Evolutionary conservation across 2,888 invertebrate genomes (phyloP).

Genomic region (Metallyticus violacea): DNA sequence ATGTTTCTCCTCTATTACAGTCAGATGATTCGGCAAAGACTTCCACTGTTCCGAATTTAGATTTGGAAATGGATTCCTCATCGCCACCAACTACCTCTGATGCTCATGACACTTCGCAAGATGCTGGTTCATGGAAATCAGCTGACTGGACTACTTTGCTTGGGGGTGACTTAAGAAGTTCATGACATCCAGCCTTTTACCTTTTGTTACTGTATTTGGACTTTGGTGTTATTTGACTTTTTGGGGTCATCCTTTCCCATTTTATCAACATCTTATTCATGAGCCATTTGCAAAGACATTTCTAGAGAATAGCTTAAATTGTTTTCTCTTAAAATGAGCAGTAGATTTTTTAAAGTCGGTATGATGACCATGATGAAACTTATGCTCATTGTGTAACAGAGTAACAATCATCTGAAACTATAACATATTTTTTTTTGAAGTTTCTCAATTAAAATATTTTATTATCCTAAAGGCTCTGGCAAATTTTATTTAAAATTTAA

Average conservation of each 20-base stretch:
- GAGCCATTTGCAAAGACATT: neutral
- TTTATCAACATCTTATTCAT: neutral
- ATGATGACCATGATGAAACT: neutral
- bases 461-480: neutral
- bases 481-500: neutral
- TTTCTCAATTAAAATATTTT: neutral
- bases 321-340: neutral
- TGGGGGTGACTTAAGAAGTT: neutral
- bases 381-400: neutral
- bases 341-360: neutral
- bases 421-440: neutral
- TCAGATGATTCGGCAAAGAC: neutral
- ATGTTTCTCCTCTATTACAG: neutral
- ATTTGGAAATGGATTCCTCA: neutral
- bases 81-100: neutral
- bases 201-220: neutral
- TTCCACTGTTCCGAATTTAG: neutral
- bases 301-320: neutral
- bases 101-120: neutral
- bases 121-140: constrained; percentile 19
- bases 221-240: neutral
- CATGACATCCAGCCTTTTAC: neutral
- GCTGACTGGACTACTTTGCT: constrained; percentile 27
- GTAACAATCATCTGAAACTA: neutral
- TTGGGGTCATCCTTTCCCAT: neutral